Conservation (phyloP, 2,888 invertebrate genomes). For the Athalia cordata region DNA sequence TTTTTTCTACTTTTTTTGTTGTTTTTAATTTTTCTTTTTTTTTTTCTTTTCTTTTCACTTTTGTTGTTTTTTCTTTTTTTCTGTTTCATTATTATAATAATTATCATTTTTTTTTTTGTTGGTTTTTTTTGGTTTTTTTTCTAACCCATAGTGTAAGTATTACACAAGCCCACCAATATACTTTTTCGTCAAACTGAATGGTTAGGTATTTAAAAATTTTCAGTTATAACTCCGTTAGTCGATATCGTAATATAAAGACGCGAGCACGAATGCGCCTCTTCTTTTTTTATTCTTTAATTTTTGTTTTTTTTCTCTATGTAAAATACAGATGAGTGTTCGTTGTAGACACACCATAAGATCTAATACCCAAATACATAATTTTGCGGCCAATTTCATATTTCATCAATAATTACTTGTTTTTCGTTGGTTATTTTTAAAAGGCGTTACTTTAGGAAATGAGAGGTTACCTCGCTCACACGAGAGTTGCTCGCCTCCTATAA, state of each 20-base stretch:
- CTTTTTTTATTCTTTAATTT: background rate
- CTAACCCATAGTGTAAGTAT: constrained; percentile 8
- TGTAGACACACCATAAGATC: background rate
- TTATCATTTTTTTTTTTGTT: background rate
- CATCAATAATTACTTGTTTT: constrained; percentile 31
- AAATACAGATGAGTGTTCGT: background rate
- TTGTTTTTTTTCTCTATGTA: background rate
- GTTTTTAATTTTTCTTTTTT: constrained; percentile 13
- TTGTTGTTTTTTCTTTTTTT: background rate
- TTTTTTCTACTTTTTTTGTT: constrained; percentile 36
- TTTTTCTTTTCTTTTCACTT: background rate
- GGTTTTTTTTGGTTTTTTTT: background rate
- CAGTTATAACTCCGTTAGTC: too few relatives aligned
- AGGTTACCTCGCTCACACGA: constrained; percentile 24
- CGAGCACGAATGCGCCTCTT: too few relatives aligned
- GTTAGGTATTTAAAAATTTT: too few relatives aligned
- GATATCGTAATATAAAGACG: too few relatives aligned
- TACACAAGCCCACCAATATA: too few relatives aligned
- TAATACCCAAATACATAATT: constrained; percentile 30
- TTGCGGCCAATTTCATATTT: constrained; percentile 31
- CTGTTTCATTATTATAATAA: constrained; percentile 1
- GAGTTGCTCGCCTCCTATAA: background rate
- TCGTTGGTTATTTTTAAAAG: constrained; percentile 12
- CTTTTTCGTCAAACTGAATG: too few relatives aligned
- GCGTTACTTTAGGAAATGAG: constrained; percentile 37